Conservation (phyloP, 2,797 vertebrate species). For the Lateolabrax maculatus region DNA sequence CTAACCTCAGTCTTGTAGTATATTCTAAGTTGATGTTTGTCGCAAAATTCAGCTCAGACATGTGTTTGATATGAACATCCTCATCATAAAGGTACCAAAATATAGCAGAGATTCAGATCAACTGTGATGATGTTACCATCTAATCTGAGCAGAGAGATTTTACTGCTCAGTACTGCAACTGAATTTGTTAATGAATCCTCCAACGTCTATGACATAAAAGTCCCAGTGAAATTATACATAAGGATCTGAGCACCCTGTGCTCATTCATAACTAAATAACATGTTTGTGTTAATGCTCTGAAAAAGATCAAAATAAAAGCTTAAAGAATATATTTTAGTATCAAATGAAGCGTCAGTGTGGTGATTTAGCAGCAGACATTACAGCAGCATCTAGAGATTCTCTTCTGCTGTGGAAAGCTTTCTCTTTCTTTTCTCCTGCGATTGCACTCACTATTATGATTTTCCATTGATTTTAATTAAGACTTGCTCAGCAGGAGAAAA, state of each 20-base stretch:
- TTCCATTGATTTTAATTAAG: constrained; percentile 92
- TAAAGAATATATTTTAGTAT: background rate
- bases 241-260: background rate
- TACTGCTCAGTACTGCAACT: background rate
- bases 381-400: constrained; percentile 59
- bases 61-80: background rate
- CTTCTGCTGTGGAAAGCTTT: constrained; percentile 65
- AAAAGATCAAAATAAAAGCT: constrained; percentile 1
- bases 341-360: constrained; percentile 4
- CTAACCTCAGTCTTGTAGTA: background rate
- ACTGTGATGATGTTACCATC: background rate
- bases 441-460: constrained; percentile 85
- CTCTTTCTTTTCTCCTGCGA: constrained; percentile 72
- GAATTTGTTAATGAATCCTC: background rate
- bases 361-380: constrained; percentile 49
- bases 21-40: background rate
- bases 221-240: background rate
- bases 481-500: constrained; percentile 88
- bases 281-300: background rate
- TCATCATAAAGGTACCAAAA: background rate
- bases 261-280: background rate
- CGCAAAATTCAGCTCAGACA: background rate
- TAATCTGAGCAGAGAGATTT: background rate
- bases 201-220: background rate
- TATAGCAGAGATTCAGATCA: background rate